These are phyloP conservation scores for Bellardia pandia DNA, from an alignment of 2,888 invertebrate genomes.

Conservation along the genomic window DNA sequence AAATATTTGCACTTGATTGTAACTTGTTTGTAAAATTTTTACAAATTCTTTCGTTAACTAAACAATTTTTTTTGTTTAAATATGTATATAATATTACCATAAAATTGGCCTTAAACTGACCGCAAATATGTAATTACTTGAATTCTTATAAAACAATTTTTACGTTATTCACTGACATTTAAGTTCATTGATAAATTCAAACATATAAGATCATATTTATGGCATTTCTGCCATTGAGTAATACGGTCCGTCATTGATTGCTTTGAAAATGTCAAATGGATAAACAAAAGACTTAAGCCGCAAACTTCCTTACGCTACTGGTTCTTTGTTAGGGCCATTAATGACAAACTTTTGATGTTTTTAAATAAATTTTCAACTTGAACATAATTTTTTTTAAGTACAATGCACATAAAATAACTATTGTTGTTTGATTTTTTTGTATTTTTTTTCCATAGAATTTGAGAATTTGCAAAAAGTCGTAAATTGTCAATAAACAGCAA, in stretches of 20 bases:
- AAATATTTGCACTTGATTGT: too few species aligned
- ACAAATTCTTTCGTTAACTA: too few species aligned
- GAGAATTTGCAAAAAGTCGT: conserved; percentile 54
- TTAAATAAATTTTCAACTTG: conserved; percentile 48
- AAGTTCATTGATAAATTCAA: not conserved
- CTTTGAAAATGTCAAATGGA: conserved; percentile 19
- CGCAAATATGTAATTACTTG: conserved; percentile 12
- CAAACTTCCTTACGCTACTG: conserved; percentile 44
- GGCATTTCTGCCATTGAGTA: not conserved
- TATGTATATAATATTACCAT: not conserved
- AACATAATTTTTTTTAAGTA: conserved; percentile 57
- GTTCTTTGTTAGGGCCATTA: conserved; percentile 45
- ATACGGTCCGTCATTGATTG: not conserved
- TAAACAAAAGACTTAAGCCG: conserved; percentile 42
- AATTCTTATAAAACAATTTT: conserved; percentile 16
- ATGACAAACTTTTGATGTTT: conserved; percentile 46
- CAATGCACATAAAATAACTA: conserved; percentile 48
- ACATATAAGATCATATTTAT: not conserved
- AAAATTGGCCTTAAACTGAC: conserved; percentile 12
- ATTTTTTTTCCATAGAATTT: conserved; percentile 14
- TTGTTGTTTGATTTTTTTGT: conserved; percentile 17
- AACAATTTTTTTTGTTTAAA: not conserved
- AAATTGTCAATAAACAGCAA: conserved; percentile 52
- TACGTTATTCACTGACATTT: not conserved
- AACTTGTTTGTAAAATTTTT: too few species aligned